Evolutionary conservation across 2,797 vertebrate genomes (phyloP).

Genomic region (Schizopygopsis malacanthus): DNA sequence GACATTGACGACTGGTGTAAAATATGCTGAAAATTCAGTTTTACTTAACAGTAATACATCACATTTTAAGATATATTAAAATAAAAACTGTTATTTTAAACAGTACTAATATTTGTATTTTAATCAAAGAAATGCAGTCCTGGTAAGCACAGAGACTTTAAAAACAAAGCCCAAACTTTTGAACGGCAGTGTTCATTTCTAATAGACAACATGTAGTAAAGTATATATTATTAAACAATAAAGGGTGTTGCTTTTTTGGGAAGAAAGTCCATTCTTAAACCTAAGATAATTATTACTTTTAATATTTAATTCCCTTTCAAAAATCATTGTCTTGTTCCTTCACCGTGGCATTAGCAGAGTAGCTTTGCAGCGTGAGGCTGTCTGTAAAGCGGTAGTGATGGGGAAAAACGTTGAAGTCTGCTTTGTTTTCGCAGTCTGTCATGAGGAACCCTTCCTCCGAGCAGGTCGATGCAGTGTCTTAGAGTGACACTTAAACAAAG

Average conservation of each 20-base stretch:
- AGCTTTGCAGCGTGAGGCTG: constrained; percentile 15
- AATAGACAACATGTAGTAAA: neutral
- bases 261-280: neutral
- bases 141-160: neutral
- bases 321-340: constrained; percentile 9
- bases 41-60: neutral
- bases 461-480: constrained; percentile 56
- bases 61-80: too few species aligned
- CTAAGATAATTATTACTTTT: neutral
- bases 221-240: neutral
- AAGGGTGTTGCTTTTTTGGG: neutral
- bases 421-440: constrained; percentile 46
- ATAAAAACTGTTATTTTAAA: neutral
- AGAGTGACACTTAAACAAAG: constrained; percentile 60
- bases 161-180: neutral
- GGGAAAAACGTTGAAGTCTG: constrained; percentile 17
- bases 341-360: neutral
- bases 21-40: neutral
- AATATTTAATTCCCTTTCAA: constrained; percentile 19
- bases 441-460: constrained; percentile 43
- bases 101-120: neutral
- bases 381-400: constrained; percentile 24
- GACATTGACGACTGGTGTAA: too few species aligned
- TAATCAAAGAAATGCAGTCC: neutral
- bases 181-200: neutral